Evolutionary conservation across 1,140 invertebrate species (phyloP).

Genomic region (Megathymus violae): DNA sequence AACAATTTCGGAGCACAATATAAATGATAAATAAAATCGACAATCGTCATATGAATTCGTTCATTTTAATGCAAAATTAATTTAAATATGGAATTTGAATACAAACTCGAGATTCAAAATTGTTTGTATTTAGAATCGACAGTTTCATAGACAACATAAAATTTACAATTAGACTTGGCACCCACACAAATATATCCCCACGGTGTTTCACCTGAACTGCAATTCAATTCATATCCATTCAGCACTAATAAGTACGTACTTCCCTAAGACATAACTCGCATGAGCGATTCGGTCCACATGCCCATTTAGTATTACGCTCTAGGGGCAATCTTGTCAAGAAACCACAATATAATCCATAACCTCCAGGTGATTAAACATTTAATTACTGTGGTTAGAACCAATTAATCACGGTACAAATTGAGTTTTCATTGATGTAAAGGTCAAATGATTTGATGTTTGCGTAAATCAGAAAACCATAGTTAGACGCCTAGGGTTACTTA

Average conservation of each 20-base stretch:
- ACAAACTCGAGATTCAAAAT: too few species aligned
- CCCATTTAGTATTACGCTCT: conserved; percentile 53
- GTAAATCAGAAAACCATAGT: conserved; percentile 10
- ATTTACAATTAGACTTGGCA: too few species aligned
- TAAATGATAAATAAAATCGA: too few species aligned
- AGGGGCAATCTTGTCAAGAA: conserved; percentile 55
- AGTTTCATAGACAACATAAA: too few species aligned
- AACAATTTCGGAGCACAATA: too few species aligned
- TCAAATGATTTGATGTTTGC: conserved; percentile 37
- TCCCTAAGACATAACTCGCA: conserved; percentile 5
- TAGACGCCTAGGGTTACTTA: conserved; percentile 2
- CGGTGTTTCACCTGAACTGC: too few species aligned
- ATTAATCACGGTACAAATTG: conserved; percentile 63
- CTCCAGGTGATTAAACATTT: conserved; percentile 50
- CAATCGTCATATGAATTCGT: too few species aligned
- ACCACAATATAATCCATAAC: conserved; percentile 48
- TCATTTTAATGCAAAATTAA: too few species aligned
- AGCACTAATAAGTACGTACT: neutral
- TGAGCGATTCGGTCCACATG: conserved; percentile 42
- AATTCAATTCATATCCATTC: too few species aligned
- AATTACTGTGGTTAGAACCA: conserved; percentile 56
- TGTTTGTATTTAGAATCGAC: too few species aligned
- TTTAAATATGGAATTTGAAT: too few species aligned
- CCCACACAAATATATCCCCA: too few species aligned
- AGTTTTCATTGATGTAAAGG: conserved; percentile 55